A percentile compares a stretch with the other conserved stretches of the same genome.
phyloP scores from a whole-genome alignment of 1,140 invertebrate genomes.

The Scaptodrosophila lebanonensis region DNA sequence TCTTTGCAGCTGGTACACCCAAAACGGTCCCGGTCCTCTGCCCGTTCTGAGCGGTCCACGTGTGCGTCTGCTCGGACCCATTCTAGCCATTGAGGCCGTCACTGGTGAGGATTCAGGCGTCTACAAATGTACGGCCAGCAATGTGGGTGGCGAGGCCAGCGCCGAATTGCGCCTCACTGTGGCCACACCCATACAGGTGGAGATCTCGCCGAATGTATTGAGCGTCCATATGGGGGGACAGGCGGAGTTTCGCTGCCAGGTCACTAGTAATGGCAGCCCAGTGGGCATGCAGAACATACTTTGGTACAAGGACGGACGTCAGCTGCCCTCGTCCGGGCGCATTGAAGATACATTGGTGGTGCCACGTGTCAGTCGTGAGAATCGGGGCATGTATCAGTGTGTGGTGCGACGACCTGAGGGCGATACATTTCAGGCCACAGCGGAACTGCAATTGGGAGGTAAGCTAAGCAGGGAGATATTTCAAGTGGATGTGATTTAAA shows the following conservation, averaged over 20 bases:
- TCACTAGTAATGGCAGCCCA: constrained; percentile 78
- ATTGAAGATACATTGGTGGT: constrained; percentile 82
- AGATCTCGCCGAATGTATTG: constrained; percentile 83
- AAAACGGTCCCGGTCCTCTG: constrained; percentile 81
- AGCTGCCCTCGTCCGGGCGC: constrained; percentile 82
- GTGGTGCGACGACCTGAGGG: constrained; percentile 85
- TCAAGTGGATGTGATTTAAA: constrained; percentile 46
- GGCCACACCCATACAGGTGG: constrained; percentile 83
- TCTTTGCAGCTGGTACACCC: constrained; percentile 82
- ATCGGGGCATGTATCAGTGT: constrained; percentile 92
- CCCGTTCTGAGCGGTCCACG: constrained; percentile 82
- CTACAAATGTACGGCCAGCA: constrained; percentile 84
- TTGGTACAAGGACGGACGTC: constrained; percentile 88
- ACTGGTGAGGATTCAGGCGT: constrained; percentile 84
- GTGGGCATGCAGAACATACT: constrained; percentile 76
- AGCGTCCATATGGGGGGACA: constrained; percentile 87
- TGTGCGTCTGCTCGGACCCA: constrained; percentile 82
- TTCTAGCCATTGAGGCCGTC: constrained; percentile 85
- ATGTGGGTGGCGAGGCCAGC: constrained; percentile 84
- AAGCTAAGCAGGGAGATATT: constrained; percentile 49
- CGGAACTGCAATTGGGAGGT: constrained; percentile 89
- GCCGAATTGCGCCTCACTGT: constrained; percentile 83
- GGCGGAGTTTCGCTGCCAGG: constrained; percentile 85
- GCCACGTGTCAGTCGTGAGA: constrained; percentile 84
- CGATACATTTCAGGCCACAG: constrained; percentile 88